A percentile compares a stretch with the other conserved stretches of the same genome.
Evolutionary conservation across 2,113 vertebrate species (phyloP).

Genomic region (Myrmophylax atrothorax): DNA sequence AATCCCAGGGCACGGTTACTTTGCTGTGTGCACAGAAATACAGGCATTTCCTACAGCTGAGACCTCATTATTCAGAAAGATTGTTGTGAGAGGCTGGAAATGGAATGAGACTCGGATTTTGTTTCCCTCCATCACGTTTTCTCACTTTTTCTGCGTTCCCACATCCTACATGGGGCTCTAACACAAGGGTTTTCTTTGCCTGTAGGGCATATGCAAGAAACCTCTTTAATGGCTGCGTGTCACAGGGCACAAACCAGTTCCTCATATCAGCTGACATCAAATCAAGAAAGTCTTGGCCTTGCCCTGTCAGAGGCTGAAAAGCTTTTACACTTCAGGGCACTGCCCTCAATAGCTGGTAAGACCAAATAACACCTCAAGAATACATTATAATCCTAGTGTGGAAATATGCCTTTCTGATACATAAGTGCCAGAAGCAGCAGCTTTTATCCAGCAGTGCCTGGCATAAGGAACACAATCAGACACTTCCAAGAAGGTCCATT

Average conservation of each 20-base stretch:
- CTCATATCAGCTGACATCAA: not conserved
- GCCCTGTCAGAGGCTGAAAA: not conserved
- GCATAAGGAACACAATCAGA: not conserved
- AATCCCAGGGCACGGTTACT: not conserved
- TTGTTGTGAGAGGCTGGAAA: not conserved
- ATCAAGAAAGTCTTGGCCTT: not conserved
- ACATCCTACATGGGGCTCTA: not conserved
- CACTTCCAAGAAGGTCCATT: not conserved
- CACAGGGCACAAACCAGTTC: not conserved
- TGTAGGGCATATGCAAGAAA: not conserved
- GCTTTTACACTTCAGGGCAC: not conserved
- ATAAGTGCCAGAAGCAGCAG: not conserved
- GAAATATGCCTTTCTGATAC: not conserved
- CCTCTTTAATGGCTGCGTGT: not conserved
- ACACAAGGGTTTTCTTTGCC: not conserved
- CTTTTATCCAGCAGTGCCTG: not conserved
- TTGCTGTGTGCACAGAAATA: not conserved
- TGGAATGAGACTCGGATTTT: not conserved
- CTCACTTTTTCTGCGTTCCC: not conserved
- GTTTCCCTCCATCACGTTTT: accelerated
- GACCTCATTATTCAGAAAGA: not conserved
- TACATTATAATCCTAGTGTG: accelerated
- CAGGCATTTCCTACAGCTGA: not conserved
- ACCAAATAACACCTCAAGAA: not conserved
- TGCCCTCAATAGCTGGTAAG: not conserved